Evolutionary conservation across 2,797 vertebrate species (phyloP).

Genomic region (Phalloptychus januarius): DNA sequence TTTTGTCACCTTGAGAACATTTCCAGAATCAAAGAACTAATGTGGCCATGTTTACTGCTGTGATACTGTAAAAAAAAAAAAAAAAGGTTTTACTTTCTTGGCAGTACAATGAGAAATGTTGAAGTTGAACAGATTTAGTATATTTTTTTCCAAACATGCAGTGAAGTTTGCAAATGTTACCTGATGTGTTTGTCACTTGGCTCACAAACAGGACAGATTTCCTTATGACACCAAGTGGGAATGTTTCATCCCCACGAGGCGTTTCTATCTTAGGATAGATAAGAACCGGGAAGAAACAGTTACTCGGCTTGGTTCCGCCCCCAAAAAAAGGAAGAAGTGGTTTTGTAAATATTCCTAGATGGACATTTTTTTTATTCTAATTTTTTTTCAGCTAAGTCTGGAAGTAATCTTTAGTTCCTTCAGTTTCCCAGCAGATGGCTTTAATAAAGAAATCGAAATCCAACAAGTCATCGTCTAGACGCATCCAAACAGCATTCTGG

Average conservation of each 20-base stretch:
- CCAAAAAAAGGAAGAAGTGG: slow-evolving; percentile 42
- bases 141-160: slow-evolving; percentile 3
- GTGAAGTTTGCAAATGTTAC: slow-evolving; percentile 17
- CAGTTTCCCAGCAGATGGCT: slow-evolving; percentile 52
- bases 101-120: slow-evolving; percentile 20
- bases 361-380: slow-evolving; percentile 21
- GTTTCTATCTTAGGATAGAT: slow-evolving; percentile 45
- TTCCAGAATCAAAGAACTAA: too few relatives aligned
- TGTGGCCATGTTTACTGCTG: slow-evolving; percentile 32
- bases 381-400: slow-evolving; percentile 49
- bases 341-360: slow-evolving; percentile 35
- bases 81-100: slow-evolving; percentile 2
- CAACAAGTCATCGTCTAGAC: slow-evolving; percentile 18
- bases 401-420: slow-evolving; percentile 35
- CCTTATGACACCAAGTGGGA: slow-evolving; percentile 17
- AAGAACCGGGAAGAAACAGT: slow-evolving; percentile 16
- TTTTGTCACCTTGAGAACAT: too few relatives aligned
- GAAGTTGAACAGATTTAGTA: slow-evolving; percentile 23
- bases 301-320: slow-evolving; percentile 17
- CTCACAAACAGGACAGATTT: slow-evolving; percentile 25
- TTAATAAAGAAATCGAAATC: slow-evolving; percentile 64
- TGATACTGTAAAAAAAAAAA: slow-evolving; percentile 17
- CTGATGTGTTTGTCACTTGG: slow-evolving; percentile 21
- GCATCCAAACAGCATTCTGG: slow-evolving; percentile 11
- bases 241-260: slow-evolving; percentile 24